Conservation (phyloP, 2,888 invertebrate species). For the Scaptomyza parva region DNA sequence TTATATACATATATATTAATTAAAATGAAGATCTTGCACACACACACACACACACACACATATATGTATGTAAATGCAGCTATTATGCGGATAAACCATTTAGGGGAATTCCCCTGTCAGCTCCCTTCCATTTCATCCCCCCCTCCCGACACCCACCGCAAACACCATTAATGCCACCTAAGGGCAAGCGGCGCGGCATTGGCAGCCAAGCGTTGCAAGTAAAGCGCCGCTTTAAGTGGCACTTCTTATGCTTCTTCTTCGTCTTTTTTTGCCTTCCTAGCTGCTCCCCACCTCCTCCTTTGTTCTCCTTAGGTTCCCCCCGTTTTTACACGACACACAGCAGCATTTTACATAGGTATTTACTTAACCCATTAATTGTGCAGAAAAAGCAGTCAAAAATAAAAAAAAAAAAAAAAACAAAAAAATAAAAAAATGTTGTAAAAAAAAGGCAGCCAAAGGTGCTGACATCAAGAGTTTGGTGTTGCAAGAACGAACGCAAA, state of each 20-base stretch:
- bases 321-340: conserved; percentile 10
- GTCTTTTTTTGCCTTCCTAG: not conserved
- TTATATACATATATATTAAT: not conserved
- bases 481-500: conserved; percentile 4
- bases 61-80: conserved; percentile 5
- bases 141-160: not conserved
- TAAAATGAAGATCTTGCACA: conserved; percentile 3
- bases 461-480: conserved; percentile 57
- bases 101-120: not conserved
- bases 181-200: conserved; percentile 8
- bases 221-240: conserved; percentile 18
- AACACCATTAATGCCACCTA: not conserved
- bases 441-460: conserved; percentile 44
- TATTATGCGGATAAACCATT: conserved; percentile 24
- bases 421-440: conserved; percentile 6
- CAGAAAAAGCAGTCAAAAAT: conserved; percentile 50
- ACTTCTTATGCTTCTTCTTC: conserved; percentile 5
- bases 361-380: conserved; percentile 76
- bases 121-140: too few relatives aligned
- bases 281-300: not conserved
- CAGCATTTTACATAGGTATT: conserved; percentile 70
- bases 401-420: conserved; percentile 34
- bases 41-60: not conserved
- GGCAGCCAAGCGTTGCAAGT: conserved; percentile 46
- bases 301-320: too few relatives aligned